These are phyloP conservation scores for Aethes cnicana DNA, from an alignment of 2,888 invertebrate genomes.

Conservation along the genomic window DNA sequence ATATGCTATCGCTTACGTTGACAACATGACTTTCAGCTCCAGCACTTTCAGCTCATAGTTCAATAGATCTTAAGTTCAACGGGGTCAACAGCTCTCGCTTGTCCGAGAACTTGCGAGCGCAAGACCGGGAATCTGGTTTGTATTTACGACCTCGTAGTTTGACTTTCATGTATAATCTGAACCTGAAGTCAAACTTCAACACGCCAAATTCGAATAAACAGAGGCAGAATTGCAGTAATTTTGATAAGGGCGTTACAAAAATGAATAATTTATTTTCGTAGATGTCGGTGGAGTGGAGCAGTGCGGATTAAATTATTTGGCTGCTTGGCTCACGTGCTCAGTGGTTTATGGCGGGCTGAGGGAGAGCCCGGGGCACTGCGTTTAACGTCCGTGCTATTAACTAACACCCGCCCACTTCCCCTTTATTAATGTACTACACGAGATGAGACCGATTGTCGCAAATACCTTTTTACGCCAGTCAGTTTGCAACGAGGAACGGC, in stretches of 20 bases:
- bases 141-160: no score
- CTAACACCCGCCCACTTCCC: conserved; percentile 37
- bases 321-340: conserved; percentile 49
- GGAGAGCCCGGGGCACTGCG: conserved; percentile 35
- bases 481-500: conserved; percentile 17
- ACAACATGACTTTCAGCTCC: no score
- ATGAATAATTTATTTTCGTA: conserved; percentile 28
- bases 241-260: conserved; percentile 25
- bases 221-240: conserved; percentile 29
- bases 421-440: conserved; percentile 27
- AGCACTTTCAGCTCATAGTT: no score
- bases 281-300: conserved; percentile 36
- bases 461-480: conserved; percentile 3
- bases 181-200: conserved; percentile 1
- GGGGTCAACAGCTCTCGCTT: no score
- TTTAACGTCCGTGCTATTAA: conserved; percentile 47
- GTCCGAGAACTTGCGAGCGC: no score
- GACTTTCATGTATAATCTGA: no score
- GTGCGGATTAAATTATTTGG: conserved; percentile 54
- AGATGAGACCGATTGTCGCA: conserved; percentile 34
- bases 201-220: conserved; percentile 26
- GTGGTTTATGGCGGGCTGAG: conserved; percentile 42
- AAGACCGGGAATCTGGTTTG: no score
- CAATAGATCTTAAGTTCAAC: no score
- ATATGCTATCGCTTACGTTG: no score